Percentiles rank a stretch among this genome's conserved stretches.
Conservation (phyloP, 2,113 vertebrate genomes). For the Gobiocypris rarus region DNA sequence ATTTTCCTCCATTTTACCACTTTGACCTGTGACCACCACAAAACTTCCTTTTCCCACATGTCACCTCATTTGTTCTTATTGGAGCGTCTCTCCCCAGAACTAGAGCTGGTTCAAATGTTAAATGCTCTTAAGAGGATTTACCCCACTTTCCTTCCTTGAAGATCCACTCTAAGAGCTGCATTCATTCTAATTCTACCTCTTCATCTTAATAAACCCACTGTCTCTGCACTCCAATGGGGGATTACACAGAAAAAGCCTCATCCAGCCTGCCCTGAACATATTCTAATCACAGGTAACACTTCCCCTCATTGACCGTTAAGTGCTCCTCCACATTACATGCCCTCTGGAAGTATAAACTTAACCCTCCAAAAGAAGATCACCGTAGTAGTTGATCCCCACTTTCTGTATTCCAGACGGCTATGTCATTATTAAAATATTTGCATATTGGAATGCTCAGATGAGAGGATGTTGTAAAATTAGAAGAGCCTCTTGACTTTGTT, state of each 20-base stretch:
- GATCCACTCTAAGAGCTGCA: slow-evolving; percentile 23
- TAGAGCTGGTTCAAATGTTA: slow-evolving; percentile 6
- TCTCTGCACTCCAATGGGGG: neutral
- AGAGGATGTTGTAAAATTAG: neutral
- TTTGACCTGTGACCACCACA: neutral
- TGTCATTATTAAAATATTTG: too few relatives aligned
- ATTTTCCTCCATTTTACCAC: neutral
- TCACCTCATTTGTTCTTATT: neutral
- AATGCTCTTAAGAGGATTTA: slow-evolving; percentile 19
- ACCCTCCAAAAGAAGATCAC: slow-evolving; percentile 29
- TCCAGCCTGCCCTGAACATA: neutral
- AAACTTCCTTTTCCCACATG: neutral
- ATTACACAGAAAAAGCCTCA: neutral
- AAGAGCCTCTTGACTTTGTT: neutral
- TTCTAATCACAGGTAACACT: slow-evolving; percentile 11
- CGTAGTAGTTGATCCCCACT: neutral
- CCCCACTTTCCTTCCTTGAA: slow-evolving; percentile 1
- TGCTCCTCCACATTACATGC: slow-evolving; percentile 2
- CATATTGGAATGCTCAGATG: too few relatives aligned
- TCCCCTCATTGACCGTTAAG: slow-evolving; percentile 10
- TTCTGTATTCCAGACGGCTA: too few relatives aligned
- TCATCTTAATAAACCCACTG: slow-evolving; percentile 26
- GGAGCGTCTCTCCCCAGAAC: neutral
- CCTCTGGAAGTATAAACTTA: slow-evolving; percentile 14
- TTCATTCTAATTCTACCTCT: slow-evolving; percentile 28